These are phyloP conservation scores for Polymixis lichenea DNA, from an alignment of 2,888 invertebrate genomes.

Conservation along the genomic window DNA sequence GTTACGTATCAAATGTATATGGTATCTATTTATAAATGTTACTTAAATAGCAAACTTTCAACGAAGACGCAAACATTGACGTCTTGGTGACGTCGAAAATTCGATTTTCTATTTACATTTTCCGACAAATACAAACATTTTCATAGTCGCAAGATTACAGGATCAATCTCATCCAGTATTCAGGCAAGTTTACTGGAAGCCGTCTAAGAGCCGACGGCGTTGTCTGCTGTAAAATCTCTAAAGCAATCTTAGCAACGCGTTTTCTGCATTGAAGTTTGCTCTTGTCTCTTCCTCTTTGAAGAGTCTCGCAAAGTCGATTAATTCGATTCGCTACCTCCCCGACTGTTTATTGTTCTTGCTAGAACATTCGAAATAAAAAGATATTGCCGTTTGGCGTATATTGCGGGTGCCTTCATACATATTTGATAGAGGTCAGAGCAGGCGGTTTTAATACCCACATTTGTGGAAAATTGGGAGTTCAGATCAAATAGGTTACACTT, in stretches of 20 bases:
- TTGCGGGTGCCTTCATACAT: conserved; percentile 58
- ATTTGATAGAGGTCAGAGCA: conserved; percentile 48
- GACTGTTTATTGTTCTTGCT: conserved; percentile 66
- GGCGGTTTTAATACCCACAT: conserved; percentile 34
- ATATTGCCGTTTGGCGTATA: conserved; percentile 56
- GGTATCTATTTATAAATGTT: conserved; percentile 10
- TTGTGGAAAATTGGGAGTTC: conserved; percentile 30
- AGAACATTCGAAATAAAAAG: conserved; percentile 58
- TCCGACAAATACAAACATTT: conserved; percentile 52
- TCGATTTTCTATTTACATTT: conserved; percentile 48
- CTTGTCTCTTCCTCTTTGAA: conserved; percentile 48
- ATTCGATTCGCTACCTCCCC: conserved; percentile 48
- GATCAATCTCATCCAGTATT: conserved; percentile 54
- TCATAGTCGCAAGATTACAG: conserved; percentile 54
- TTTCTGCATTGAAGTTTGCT: conserved; percentile 63
- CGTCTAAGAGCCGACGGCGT: conserved; percentile 34
- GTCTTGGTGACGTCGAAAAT: conserved; percentile 21
- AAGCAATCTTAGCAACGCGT: conserved; percentile 65
- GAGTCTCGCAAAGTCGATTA: conserved; percentile 66
- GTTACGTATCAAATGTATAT: background rate
- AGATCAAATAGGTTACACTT: conserved; percentile 36
- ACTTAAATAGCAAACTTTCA: conserved; percentile 24
- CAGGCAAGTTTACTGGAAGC: conserved; percentile 46
- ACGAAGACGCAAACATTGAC: conserved; percentile 15
- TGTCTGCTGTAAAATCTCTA: conserved; percentile 60